Evolutionary conservation across 2,888 invertebrate genomes (phyloP), one percentile per base, ranked within the genome.

Genomic region (Hoplodrina ambigua): DNA sequence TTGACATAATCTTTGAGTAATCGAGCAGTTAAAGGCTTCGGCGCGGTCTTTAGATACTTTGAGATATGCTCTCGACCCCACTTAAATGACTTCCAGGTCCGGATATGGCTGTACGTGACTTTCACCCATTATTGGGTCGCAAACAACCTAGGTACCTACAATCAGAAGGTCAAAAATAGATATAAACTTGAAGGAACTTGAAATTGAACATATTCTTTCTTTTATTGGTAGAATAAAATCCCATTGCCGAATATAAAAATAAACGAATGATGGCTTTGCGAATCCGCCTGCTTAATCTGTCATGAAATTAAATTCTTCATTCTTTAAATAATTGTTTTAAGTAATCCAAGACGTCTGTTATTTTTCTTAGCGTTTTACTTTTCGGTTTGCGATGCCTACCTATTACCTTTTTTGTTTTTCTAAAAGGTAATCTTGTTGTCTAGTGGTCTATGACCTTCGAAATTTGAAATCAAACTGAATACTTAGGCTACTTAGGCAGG

Each of bases 41-140:
- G n/a, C 52, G 54, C 50, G 57, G 41, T 65, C 11, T 58, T n/a
- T 11, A 61, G 60, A 66, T 61, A 75, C 67, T 72, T 72, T 68
- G 41, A 62, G 67, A 44, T 52, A 54, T 56, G 17, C 55, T 41
- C 37, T 58, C 20, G 41, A 59, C 65, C 67, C 37, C 52, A 60
- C 54, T 60, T 54, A 52, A 66, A 58, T 20, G 30, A 41, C 71
- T 71, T 55, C 33, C 55, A 50, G 33, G 30, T 49, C 62, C 68
- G 68, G 72, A 69, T 67, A 69, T 49, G 37, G 33, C 46, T 17
- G 73, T 64, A 69, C 76, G 70, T 76, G 74, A 76, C 72, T 56
- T 50, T 56, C 52, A 59, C 25, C 67, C 54, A 52, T 67, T 72
- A 73, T 73, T 61, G 61, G 59, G n/a, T 46, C 57, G 44, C 60